Evolutionary conservation across 2,797 vertebrate species (phyloP).

Genomic region (Pseudomugil gertrudae): DNA sequence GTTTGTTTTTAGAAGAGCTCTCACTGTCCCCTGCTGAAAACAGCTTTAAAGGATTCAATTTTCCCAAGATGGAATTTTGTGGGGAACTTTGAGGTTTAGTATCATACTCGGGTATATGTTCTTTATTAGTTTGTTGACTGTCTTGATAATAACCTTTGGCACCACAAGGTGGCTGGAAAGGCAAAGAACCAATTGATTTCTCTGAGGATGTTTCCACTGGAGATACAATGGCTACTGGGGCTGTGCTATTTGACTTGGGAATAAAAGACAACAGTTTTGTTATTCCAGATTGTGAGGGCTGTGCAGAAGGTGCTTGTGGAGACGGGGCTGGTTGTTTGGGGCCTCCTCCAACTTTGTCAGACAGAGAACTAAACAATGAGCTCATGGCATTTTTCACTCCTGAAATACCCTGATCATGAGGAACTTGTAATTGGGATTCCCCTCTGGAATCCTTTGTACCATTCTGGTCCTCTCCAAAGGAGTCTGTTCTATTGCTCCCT

Average conservation of each 20-base stretch:
- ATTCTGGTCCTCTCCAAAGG: slow-evolving; percentile 69
- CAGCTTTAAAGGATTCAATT: slow-evolving; percentile 85
- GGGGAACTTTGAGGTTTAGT: slow-evolving; percentile 69
- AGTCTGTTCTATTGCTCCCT: slow-evolving; percentile 73
- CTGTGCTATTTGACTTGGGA: slow-evolving; percentile 74
- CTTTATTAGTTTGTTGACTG: slow-evolving; percentile 34
- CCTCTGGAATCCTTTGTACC: slow-evolving; percentile 58
- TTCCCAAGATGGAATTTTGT: slow-evolving; percentile 83
- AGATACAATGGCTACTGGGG: slow-evolving; percentile 76
- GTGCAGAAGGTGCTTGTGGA: slow-evolving; percentile 61
- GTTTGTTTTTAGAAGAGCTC: slow-evolving; percentile 50
- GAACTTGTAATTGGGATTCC: slow-evolving; percentile 51
- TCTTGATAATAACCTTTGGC: slow-evolving; percentile 54
- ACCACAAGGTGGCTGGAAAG: slow-evolving; percentile 59
- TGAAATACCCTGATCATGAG: slow-evolving; percentile 68
- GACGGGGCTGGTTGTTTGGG: slow-evolving; percentile 81
- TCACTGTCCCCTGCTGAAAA: slow-evolving; percentile 72
- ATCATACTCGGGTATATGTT: slow-evolving; percentile 40
- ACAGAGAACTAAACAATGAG: slow-evolving; percentile 87
- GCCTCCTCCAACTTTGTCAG: slow-evolving; percentile 86
- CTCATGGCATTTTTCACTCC: slow-evolving; percentile 88
- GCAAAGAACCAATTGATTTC: slow-evolving; percentile 68
- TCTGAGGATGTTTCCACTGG: slow-evolving; percentile 78
- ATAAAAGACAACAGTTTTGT: slow-evolving; percentile 80
- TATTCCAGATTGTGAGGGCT: slow-evolving; percentile 72